Evolutionary conservation across 2,888 invertebrate genomes (phyloP).

Genomic region (Sarcophaga carnaria): DNA sequence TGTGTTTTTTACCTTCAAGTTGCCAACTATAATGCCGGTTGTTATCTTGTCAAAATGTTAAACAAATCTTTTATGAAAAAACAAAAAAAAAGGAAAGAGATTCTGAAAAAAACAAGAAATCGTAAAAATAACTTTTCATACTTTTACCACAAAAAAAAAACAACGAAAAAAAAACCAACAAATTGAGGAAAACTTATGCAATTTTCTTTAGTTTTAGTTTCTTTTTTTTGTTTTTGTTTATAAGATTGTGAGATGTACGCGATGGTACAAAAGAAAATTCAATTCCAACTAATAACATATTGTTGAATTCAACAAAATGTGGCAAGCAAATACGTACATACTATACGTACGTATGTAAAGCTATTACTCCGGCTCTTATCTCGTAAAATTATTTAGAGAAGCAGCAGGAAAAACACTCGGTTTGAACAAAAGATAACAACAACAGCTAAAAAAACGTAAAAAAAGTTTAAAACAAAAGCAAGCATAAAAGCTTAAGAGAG

Average conservation of each 20-base stretch:
- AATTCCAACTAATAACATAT: conserved; percentile 55
- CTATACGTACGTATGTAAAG: background rate
- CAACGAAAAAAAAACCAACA: background rate
- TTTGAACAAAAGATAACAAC: background rate
- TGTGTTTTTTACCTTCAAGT: background rate
- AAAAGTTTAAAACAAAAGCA: background rate
- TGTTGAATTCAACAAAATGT: conserved; percentile 50
- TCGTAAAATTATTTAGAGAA: background rate
- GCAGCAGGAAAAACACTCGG: background rate
- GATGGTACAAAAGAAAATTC: conserved; percentile 33
- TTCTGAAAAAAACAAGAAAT: too few species aligned
- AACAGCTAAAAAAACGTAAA: background rate
- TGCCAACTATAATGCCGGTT: conserved; percentile 38
- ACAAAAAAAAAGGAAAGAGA: background rate
- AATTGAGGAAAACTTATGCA: conserved; percentile 48
- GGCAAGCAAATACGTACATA: conserved; percentile 21
- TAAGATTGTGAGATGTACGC: conserved; percentile 4
- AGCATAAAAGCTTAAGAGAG: background rate
- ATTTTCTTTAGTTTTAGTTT: conserved; percentile 33
- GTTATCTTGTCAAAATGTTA: conserved; percentile 67
- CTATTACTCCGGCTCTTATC: background rate
- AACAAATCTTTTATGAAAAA: conserved; percentile 49
- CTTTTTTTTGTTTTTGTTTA: conserved; percentile 5
- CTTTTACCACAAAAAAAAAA: conserved; percentile 8
- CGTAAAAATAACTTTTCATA: conserved; percentile 24